phyloP scores from a whole-genome alignment of 2,797 vertebrate genomes.

The Urosaurus nigricauda region DNA sequence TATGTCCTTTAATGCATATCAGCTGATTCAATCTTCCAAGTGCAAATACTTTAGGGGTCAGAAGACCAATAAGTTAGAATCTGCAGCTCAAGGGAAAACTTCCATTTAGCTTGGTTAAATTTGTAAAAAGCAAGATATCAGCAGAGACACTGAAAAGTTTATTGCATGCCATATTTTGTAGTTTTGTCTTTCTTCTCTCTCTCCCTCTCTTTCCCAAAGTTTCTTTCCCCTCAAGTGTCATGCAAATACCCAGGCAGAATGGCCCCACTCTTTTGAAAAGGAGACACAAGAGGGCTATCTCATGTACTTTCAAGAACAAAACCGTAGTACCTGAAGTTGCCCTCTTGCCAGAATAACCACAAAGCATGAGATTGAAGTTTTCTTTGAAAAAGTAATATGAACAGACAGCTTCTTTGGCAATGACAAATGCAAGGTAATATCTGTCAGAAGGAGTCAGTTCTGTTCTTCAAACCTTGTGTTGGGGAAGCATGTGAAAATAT shows the following conservation, averaged over 20 bases:
- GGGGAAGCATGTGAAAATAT: neutral
- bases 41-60: neutral
- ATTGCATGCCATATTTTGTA: slow-evolving; percentile 8
- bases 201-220: slow-evolving; percentile 27
- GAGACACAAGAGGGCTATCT: neutral
- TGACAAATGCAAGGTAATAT: slow-evolving; percentile 22
- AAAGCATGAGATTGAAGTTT: neutral
- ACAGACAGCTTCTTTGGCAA: accelerated
- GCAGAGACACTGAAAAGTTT: neutral
- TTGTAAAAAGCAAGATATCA: slow-evolving; percentile 21
- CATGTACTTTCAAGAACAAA: neutral
- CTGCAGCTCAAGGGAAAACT: neutral
- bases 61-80: slow-evolving; percentile 15
- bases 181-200: neutral
- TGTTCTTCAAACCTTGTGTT: neutral
- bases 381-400: slow-evolving; percentile 15
- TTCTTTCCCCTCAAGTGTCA: neutral
- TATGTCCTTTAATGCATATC: too few species aligned
- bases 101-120: slow-evolving; percentile 7
- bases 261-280: slow-evolving; percentile 17
- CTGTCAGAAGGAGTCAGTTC: neutral
- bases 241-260: slow-evolving; percentile 27
- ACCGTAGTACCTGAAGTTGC: neutral
- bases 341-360: slow-evolving; percentile 15
- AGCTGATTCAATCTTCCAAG: neutral